These are phyloP conservation scores for Delichon dasypus DNA, from an alignment of 2,797 vertebrate genomes.

Conservation along the genomic window DNA sequence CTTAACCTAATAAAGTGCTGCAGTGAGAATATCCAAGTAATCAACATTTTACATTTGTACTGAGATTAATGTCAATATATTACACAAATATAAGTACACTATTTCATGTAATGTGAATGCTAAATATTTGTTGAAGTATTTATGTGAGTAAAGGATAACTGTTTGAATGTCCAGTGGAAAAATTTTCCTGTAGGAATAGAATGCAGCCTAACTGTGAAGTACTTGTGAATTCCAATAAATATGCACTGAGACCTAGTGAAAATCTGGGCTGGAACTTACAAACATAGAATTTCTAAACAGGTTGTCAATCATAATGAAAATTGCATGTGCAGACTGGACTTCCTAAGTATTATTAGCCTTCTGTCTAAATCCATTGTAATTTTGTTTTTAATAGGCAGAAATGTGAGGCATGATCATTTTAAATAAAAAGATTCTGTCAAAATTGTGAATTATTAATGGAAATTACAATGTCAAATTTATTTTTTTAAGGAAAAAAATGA, in stretches of 20 bases:
- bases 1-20: not conserved
- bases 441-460: not conserved
- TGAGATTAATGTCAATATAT: not conserved
- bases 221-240: not conserved
- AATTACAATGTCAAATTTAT: not conserved
- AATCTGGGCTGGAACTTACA: not conserved
- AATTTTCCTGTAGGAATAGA: not conserved
- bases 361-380: not conserved
- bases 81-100: not conserved
- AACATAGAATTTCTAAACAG: not conserved
- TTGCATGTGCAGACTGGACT: not conserved
- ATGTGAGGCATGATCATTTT: not conserved
- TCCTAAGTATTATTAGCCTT: not conserved
- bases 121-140: not conserved
- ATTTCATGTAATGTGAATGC: not conserved
- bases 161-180: not conserved
- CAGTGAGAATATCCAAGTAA: not conserved
- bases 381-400: not conserved
- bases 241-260: not conserved
- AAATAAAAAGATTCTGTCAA: not conserved
- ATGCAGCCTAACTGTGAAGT: not conserved
- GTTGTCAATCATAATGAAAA: not conserved
- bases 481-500: not conserved
- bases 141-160: not conserved
- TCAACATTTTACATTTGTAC: not conserved